Evolutionary conservation across 2,797 vertebrate species (phyloP), one percentile per base, ranked within the genome.

Genomic region (Naso thynnoides): DNA sequence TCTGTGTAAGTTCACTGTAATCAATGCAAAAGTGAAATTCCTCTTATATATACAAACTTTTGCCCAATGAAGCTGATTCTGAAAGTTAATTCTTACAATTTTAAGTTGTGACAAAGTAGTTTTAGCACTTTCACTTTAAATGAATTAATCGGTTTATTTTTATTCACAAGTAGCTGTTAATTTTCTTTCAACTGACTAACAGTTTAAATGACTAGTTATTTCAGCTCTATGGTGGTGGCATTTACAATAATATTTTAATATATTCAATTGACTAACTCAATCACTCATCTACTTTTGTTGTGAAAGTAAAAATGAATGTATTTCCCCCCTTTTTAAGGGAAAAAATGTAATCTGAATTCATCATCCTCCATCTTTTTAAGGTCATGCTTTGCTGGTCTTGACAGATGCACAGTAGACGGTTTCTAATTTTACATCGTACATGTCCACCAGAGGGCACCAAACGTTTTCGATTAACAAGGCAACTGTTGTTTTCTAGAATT

Each of bases 361-460:
- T 10, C 1, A 18, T 48, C 13, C 31, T 26, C 9, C 3, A 13
- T 4, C 6, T 42, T 0, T 8, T 18, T 15, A 1, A 52, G 6
- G 5, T 26, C 4, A 57, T 21, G 3, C 16, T 36, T 55, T 2
- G 41, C 21, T 24, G 56, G 8, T 3, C 21, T 44, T 50, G 16
- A 9, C 31, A 33, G 9, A 33, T n/a, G n/a, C n/a, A n/a, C n/a
- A 33, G 31, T 10, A 36, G 33, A 23, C 44, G 49, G 21, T 23
- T 42, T 5, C 8, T 4, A 4, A 47, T 48, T 36, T 27, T 26
- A 8, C 5, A 23, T 24, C 50, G 44, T 56, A 1, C 0, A 21
- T 50, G 1, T 64, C 88, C 89, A 86, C 77, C 36, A 87, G 92
- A 86, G 81, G 88, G 84, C 82, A 86, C 70, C 66, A 74, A 15